Evolutionary conservation across 2,797 vertebrate genomes (phyloP).

Genomic region (Eidolon dupreanum): DNA sequence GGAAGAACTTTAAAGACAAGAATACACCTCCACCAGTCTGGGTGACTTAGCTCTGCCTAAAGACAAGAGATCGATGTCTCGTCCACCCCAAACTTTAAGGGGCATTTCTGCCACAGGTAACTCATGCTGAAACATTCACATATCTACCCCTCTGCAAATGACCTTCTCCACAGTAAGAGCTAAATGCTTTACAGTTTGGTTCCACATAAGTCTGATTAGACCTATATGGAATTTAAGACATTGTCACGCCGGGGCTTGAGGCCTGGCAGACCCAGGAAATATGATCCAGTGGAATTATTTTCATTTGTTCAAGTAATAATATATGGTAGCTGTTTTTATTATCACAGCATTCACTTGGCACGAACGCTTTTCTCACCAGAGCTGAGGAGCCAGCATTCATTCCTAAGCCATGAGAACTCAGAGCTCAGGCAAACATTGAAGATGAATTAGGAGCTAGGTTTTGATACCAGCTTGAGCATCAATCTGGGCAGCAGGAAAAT

Average conservation of each 20-base stretch:
- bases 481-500: background rate
- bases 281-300: conserved; percentile 61
- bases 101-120: background rate
- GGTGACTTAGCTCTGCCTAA: background rate
- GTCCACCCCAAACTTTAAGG: background rate
- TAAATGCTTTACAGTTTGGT: background rate
- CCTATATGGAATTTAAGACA: conserved; percentile 11
- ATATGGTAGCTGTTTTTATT: conserved; percentile 63
- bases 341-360: background rate
- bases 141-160: background rate
- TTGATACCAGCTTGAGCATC: background rate
- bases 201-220: background rate
- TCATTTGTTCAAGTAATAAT: conserved; percentile 74
- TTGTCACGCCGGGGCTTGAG: background rate
- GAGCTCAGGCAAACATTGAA: background rate
- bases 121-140: background rate
- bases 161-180: background rate
- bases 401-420: conserved; percentile 1
- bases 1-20: background rate
- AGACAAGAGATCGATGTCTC: background rate
- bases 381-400: conserved; percentile 30
- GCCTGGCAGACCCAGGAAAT: background rate
- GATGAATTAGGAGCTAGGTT: background rate
- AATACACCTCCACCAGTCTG: background rate
- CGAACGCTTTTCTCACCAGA: conserved; percentile 38